Percentiles rank a stretch among this genome's conserved stretches.
phyloP scores from a whole-genome alignment of 1,140 invertebrate genomes.

The Penaeus japonicus region DNA sequence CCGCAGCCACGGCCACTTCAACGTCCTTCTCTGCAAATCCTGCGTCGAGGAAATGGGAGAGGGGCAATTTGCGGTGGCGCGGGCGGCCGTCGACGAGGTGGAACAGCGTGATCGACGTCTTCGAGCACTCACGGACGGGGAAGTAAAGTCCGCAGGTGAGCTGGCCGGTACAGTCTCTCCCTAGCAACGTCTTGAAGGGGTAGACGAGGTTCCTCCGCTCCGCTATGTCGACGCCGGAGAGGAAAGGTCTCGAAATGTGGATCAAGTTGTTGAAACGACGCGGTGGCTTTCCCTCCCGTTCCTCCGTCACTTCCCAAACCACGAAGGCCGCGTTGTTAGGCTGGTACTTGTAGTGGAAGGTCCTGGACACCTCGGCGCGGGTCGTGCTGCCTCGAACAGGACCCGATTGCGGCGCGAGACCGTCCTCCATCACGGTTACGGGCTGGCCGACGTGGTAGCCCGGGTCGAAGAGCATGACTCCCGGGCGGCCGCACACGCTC shows the following conservation, averaged over 20 bases:
- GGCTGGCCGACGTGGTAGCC: conserved; percentile 88
- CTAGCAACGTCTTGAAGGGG: conserved; percentile 82
- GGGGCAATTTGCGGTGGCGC: neutral
- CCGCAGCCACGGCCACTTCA: neutral
- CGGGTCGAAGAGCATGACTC: conserved; percentile 83
- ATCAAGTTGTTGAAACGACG: conserved; percentile 70
- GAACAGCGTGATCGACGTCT: neutral
- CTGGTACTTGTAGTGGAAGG: conserved; percentile 72
- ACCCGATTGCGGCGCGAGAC: conserved; percentile 84
- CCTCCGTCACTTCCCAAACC: conserved; percentile 78
- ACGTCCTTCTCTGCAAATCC: neutral
- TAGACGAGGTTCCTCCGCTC: conserved; percentile 91
- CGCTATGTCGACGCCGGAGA: conserved; percentile 82
- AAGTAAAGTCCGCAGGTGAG: conserved; percentile 86
- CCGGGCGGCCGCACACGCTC: conserved; percentile 74
- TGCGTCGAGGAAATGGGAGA: neutral
- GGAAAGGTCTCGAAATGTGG: conserved; percentile 79
- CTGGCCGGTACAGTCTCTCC: conserved; percentile 80
- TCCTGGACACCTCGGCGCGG: neutral
- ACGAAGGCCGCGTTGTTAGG: conserved; percentile 77
- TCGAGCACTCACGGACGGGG: conserved; percentile 69
- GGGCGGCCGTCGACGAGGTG: neutral
- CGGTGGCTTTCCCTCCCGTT: neutral
- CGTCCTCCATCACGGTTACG: conserved; percentile 86
- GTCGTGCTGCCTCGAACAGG: conserved; percentile 24